These are phyloP conservation scores for Heloderma charlesbogerti DNA, from an alignment of 2,113 vertebrate species.

Conservation along the genomic window DNA sequence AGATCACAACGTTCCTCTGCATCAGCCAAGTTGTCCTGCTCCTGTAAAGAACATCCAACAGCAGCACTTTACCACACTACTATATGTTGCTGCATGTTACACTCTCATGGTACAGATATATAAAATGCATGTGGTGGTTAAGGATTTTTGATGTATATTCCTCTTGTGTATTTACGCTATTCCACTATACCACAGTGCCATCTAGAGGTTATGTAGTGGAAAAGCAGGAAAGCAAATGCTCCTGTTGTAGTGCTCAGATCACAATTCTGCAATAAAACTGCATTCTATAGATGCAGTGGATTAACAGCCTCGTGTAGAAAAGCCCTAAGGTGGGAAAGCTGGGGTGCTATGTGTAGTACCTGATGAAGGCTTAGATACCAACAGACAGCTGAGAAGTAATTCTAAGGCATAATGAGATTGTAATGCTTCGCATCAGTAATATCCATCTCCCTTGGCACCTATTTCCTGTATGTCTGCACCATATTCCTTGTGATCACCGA, in stretches of 20 bases:
- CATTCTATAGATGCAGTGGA: no score
- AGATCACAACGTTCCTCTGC: constrained; percentile 93
- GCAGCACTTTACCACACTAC: neutral
- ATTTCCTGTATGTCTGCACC: no score
- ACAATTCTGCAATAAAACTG: no score
- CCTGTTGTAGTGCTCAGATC: no score
- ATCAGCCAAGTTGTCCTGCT: constrained; percentile 94
- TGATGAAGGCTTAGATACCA: neutral
- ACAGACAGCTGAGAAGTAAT: neutral
- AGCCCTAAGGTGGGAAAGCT: no score
- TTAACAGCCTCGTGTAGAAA: no score
- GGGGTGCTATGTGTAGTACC: neutral
- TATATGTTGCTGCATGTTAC: neutral
- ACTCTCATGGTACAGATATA: neutral
- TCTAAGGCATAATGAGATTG: neutral
- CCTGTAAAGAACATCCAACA: constrained; percentile 71
- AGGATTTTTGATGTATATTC: no score
- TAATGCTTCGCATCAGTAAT: neutral
- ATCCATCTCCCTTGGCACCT: neutral
- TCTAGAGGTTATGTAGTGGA: no score
- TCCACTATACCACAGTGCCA: no score
- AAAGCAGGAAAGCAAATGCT: no score
- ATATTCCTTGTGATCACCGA: neutral
- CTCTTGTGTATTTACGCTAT: no score
- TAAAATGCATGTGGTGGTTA: neutral